A percentile compares a stretch with the other conserved stretches of the same genome.
phyloP scores from a whole-genome alignment of 2,113 vertebrate genomes.

The Laticauda laticaudata region DNA sequence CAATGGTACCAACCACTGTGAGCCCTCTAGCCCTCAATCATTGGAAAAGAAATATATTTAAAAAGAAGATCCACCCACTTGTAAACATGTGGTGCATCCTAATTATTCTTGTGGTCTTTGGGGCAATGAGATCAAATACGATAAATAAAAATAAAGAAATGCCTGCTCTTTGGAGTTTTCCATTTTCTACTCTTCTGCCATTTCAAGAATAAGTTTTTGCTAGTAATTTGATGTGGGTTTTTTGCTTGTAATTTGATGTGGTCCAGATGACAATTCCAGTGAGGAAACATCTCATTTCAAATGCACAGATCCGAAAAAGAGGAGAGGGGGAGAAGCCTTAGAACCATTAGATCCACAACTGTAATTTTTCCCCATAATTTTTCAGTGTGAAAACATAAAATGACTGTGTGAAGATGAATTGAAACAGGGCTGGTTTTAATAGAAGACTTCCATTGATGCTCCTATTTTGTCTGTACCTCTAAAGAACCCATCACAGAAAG shows the following conservation, averaged over 20 bases:
- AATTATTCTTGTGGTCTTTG: background rate
- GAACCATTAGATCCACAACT: conserved; percentile 39
- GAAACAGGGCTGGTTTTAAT: conserved; percentile 31
- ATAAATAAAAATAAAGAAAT: background rate
- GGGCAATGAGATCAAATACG: background rate
- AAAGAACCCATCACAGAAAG: background rate
- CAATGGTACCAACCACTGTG: background rate
- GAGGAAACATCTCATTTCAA: background rate
- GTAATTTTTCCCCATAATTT: background rate
- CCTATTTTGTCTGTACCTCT: background rate
- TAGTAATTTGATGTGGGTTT: background rate
- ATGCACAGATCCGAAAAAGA: background rate
- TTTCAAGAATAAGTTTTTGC: background rate
- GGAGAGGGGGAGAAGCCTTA: background rate
- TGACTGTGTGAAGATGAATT: conserved; percentile 28
- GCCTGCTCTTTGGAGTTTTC: background rate
- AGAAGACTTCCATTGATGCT: background rate
- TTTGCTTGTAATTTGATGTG: background rate
- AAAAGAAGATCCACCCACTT: background rate
- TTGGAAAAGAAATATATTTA: background rate
- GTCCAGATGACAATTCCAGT: background rate
- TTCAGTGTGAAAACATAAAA: background rate
- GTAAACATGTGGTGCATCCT: background rate
- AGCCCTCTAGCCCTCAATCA: background rate
- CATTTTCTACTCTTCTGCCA: background rate